Evolutionary conservation across 37 sponge, comb jelly and placozoan genomes (phyloP).

Genomic region (Eunapius fragilis): DNA sequence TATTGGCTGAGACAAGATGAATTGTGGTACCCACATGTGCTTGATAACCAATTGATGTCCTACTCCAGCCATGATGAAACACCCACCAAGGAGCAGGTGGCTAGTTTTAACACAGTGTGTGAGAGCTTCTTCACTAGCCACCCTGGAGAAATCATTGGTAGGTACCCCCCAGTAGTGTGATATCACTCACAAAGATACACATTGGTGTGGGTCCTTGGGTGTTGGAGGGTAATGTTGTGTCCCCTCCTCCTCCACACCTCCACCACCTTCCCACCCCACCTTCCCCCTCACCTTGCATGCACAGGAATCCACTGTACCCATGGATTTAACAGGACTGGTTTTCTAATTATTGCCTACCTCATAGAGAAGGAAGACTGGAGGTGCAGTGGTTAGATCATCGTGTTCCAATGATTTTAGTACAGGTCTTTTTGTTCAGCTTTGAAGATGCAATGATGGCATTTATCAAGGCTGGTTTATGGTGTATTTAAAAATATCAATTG

Average conservation of each 20-base stretch:
- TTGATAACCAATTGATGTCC: too few species aligned
- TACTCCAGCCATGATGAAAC: constrained; percentile 85
- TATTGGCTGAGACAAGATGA: too few species aligned
- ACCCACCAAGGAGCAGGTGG: constrained; percentile 74
- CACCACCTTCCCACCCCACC: not conserved
- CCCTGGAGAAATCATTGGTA: constrained; percentile 75
- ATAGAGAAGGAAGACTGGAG: constrained; percentile 87
- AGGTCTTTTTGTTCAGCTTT: constrained; percentile 20
- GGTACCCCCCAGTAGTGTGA: not conserved
- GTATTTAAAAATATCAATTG: too few species aligned
- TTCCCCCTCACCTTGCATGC: not conserved
- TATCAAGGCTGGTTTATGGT: not conserved
- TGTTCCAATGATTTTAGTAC: not conserved
- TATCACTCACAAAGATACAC: not conserved
- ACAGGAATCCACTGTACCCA: constrained; percentile 97
- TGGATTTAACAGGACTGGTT: constrained; percentile 98
- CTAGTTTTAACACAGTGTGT: constrained; percentile 48
- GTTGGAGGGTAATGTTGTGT: not conserved
- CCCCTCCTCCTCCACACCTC: not conserved
- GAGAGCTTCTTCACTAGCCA: constrained; percentile 55
- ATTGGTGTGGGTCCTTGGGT: too few species aligned
- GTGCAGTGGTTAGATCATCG: not conserved
- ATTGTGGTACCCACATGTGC: too few species aligned
- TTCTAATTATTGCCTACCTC: constrained; percentile 83
- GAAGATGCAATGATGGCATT: constrained; percentile 73